Base-by-base conservation (phyloP, 2,888 invertebrate genomes). In the Notodonta dromedarius region DNA sequence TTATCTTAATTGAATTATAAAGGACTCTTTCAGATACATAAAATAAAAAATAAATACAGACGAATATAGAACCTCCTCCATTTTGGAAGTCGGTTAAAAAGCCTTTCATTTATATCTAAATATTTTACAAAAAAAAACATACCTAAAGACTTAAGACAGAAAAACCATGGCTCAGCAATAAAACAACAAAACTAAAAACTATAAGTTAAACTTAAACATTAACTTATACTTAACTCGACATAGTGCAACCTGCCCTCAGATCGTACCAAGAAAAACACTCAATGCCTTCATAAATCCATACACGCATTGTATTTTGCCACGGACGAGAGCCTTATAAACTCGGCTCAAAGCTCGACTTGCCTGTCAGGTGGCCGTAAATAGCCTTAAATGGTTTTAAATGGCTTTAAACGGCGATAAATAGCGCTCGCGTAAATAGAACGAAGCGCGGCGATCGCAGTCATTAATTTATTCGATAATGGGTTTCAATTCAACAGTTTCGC, bases 241-340 rank as follows among this genome's bases (percentile, higher is more conserved):
- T 48, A 52, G 80, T 76, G 67, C 60, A 66, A 78, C 72, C 64
- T 62, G 69, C 58, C 79, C 59, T 46, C 13, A 53, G 64, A 74
- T 76, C 65, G 73, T 87, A 87, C 86, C 78, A 73, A 85, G 88
- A 88, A 87, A 86, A 87, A 82, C 84, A 83, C 74, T 87, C 72
- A 87, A 89, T 82, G 82, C 78, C 71, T 62, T 62, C 86, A 85
- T 88, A 87, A 87, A 88, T 87, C 82, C 78, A 79, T 73, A 73
- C 76, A 61, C 55, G 71, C 76, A 84, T 87, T 88, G 87, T 86
- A 63, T 67, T 62, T 60, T 63, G 71, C 70, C 69, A 59, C 70
- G 61, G 73, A 77, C 79, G 82, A 85, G 82, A 73, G 79, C 78
- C 82, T 82, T 84, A 84, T 85, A 84, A 84, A 81, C 83, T 80